phyloP scores from a whole-genome alignment of 2,797 vertebrate species.

The Anableps anableps region DNA sequence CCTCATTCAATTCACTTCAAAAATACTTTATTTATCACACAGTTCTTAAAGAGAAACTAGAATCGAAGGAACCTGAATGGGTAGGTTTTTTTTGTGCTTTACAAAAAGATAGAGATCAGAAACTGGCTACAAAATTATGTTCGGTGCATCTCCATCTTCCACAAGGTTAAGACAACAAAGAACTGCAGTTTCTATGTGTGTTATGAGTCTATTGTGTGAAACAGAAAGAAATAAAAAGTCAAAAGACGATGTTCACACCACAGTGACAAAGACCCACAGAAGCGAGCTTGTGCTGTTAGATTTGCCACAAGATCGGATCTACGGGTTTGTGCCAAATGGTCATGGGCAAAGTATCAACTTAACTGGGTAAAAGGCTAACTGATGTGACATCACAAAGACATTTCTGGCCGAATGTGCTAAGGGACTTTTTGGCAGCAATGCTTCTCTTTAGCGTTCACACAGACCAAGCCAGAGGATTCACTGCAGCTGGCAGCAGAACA shows the following conservation, averaged over 20 bases:
- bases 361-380: slow-evolving; percentile 24
- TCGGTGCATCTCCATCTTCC: slow-evolving; percentile 5
- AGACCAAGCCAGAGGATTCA: not conserved
- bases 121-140: not conserved
- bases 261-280: slow-evolving; percentile 99
- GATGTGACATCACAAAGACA: not conserved
- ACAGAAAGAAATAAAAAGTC: slow-evolving; percentile 22
- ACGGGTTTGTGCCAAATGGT: slow-evolving; percentile 99
- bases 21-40: no score
- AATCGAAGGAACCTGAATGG: not conserved
- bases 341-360: slow-evolving; percentile 72
- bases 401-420: not conserved
- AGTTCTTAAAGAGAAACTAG: not conserved
- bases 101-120: not conserved
- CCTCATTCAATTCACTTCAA: no score
- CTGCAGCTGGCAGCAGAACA: slow-evolving; percentile 18
- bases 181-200: not conserved
- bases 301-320: slow-evolving; percentile 99
- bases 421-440: not conserved
- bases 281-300: slow-evolving; percentile 94
- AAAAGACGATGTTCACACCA: slow-evolving; percentile 82
- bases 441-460: not conserved
- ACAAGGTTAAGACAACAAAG: not conserved
- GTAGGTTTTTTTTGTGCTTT: not conserved
- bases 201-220: not conserved